Conservation (phyloP, 2,888 invertebrate genomes). For the Notodonta ziczac region DNA sequence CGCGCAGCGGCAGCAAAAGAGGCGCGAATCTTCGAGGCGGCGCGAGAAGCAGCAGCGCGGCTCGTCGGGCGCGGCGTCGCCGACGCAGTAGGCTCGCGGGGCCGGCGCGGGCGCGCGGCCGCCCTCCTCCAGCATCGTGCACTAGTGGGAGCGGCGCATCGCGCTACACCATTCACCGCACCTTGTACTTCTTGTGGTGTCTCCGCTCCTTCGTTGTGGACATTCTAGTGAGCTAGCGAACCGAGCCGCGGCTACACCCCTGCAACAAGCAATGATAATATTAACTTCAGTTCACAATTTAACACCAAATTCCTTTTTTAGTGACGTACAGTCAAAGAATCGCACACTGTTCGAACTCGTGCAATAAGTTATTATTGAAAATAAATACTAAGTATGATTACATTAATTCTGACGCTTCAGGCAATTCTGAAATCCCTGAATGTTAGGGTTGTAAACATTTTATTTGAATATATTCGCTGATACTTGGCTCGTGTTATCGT, state of each 20-base stretch:
- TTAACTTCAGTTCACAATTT: too few species aligned
- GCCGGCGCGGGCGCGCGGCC: constrained; percentile 13
- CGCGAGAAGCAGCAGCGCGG: constrained; percentile 49
- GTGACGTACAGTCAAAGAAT: too few species aligned
- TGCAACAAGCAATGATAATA: constrained; percentile 8
- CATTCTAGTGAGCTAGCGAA: constrained; percentile 43
- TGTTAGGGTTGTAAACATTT: constrained; percentile 10
- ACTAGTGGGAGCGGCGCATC: constrained; percentile 29
- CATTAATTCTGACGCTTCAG: neutral
- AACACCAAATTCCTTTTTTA: too few species aligned
- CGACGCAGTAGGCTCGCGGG: neutral
- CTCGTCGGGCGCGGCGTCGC: constrained; percentile 34
- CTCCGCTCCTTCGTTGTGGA: constrained; percentile 52
- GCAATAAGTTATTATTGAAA: too few species aligned
- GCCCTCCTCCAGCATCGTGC: constrained; percentile 55
- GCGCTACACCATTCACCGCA: constrained; percentile 52
- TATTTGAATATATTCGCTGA: constrained; percentile 2
- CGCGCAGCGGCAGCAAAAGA: constrained; percentile 78
- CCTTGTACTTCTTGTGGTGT: constrained; percentile 66
- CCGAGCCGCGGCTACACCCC: constrained; percentile 5
- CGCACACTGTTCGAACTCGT: too few species aligned
- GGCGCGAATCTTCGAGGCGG: constrained; percentile 40
- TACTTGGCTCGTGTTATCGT: neutral
- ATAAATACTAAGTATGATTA: too few species aligned
- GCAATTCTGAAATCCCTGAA: neutral